Conservation (phyloP, 1,140 invertebrate species). For the Sminthurinus signatus region DNA sequence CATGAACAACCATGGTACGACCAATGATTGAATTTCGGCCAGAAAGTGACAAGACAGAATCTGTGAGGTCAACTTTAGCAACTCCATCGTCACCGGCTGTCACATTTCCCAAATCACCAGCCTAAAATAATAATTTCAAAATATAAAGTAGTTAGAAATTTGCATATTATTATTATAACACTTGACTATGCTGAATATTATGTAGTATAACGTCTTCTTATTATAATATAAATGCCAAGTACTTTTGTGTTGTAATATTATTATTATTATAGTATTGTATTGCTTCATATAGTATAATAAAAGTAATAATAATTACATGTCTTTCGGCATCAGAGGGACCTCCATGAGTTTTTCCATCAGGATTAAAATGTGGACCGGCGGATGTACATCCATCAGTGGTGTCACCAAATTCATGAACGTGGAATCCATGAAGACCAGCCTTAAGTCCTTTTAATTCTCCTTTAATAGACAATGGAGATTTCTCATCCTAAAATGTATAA, state of each 20-base stretch:
- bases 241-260: too few relatives aligned
- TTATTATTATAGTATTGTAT: too few relatives aligned
- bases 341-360: slow-evolving; percentile 74
- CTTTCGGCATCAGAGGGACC: slow-evolving; percentile 63
- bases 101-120: slow-evolving; percentile 68
- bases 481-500: too few relatives aligned
- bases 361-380: slow-evolving; percentile 92
- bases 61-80: slow-evolving; percentile 69
- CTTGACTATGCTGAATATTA: too few relatives aligned
- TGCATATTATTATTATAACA: too few relatives aligned
- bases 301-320: too few relatives aligned
- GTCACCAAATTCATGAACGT: slow-evolving; percentile 95
- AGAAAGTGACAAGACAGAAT: slow-evolving; percentile 63
- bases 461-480: slow-evolving; percentile 55
- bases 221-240: too few relatives aligned
- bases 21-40: slow-evolving; percentile 77
- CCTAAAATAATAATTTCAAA: too few relatives aligned
- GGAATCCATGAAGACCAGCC: slow-evolving; percentile 70
- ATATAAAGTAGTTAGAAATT: too few relatives aligned
- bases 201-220: too few relatives aligned
- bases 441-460: slow-evolving; percentile 64
- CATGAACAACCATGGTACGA: slow-evolving; percentile 84
- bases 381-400: slow-evolving; percentile 92
- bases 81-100: slow-evolving; percentile 62
- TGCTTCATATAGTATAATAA: too few relatives aligned